Evolutionary conservation across 1,140 invertebrate genomes (phyloP), one percentile per base, ranked within the genome.

Genomic region (Eueides isabella): DNA sequence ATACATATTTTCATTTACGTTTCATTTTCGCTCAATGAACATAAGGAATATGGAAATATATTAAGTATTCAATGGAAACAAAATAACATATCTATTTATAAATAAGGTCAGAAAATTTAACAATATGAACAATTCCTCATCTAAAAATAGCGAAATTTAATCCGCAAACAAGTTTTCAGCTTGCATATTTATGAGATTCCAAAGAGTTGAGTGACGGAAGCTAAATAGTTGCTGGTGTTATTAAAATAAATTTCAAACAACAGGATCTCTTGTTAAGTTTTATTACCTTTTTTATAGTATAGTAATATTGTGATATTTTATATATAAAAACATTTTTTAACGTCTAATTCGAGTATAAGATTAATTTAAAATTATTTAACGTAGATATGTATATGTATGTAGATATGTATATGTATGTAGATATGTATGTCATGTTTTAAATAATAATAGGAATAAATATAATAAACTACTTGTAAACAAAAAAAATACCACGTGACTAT

Each of bases 121-220:
- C 23, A 55, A 55, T 55, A 55, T 55, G 48, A 55, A 55, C 48
- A 55, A 55, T 55, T 55, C 6, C 69, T 67, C 16, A 72, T 79
- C 80, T 83, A 82, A 82, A 84, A 86, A 82, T 85, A 74, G 77
- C 80, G 76, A 85, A 85, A 84, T 84, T 81, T 84, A 73, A 82
- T 83, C 78, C 79, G 74, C 41, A 80, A 80, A 82, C 81, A 85
- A 84, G 80, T 88, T 83, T 75, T 29, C 72, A 77, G 81, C 83
- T 86, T 87, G 85, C 85, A 86, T 87, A 89, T 89, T 85, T 89
- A 89, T 89, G 85, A 89, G 84, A 81, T 85, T 84, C 72, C 75
- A 84, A 87, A 86, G 83, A 85, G 82, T 87, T 75, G 73, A 86
- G 85, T 84, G 86, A 85, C 85, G 82, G 80, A 86, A 86, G 85